Base-by-base conservation (phyloP, 1,140 invertebrate species). In the Drosophila jambulina region DNA sequence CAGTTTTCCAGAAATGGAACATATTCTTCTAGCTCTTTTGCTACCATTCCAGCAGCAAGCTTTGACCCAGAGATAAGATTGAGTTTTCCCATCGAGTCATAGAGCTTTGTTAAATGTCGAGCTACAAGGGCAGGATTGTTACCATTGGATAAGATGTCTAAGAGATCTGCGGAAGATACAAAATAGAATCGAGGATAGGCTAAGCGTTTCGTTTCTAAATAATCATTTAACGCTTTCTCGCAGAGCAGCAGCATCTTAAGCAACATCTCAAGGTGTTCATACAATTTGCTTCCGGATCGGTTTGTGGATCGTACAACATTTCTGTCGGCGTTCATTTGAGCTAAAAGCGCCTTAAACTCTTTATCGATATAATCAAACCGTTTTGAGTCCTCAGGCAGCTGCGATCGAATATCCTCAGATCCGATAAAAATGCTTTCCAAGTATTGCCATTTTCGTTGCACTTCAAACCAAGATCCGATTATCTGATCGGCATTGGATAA, bases 181-280 rank as follows among this genome's bases (percentile, higher is more conserved):
- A 99, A 99, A 92, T 99, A 99, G 91, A 99, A 99, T 36, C 97
- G 94, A 40, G 98, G 98, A 94, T 99, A 99, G 7, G 97, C 96
- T 45, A 99, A 93, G 75, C 98, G 94, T 92, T 99, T 99, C 0
- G 98, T 99, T 93, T 99, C 98, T 64, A 99, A 94, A 93, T 99
- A 99, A 93, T 99, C 96, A 27, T 98, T 97, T 25, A 99, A 93
- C 2, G 98, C 98, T 93, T 99, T 99, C 92, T 99, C 98, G 92
- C 98, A 99, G 1, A 98, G 91, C 10, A 95, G 95, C 43, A 99
- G 94, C 79, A 96, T 94, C 91, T 92, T 93, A 90, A 97, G 95
- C 6, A 99, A 87, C 1, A 94, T 93, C 80, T 99, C 97, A n/a
- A 99, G 93, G 59, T 95, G 95, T 21, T 98, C 96, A 67, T 96